A percentile compares a stretch with the other conserved stretches of the same genome.
Evolutionary conservation across 2,113 vertebrate genomes (phyloP).

Genomic region (Patagioenas fasciata): DNA sequence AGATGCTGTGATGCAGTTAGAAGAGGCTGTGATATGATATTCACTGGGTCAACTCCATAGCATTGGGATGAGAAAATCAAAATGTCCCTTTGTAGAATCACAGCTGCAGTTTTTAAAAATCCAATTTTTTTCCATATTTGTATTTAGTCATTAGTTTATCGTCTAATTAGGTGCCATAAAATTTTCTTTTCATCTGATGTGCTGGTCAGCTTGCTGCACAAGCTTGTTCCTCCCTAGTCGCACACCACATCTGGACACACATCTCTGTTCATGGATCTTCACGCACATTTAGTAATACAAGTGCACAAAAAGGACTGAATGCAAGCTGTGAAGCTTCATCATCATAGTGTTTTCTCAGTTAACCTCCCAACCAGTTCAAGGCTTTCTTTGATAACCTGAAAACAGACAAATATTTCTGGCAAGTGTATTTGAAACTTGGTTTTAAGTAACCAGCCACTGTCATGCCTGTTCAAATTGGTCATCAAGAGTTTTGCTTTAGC

Average conservation of each 20-base stretch:
- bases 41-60: not conserved
- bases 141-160: not conserved
- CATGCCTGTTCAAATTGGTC: not conserved
- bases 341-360: not conserved
- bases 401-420: not conserved
- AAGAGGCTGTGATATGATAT: not conserved
- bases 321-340: not conserved
- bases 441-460: not conserved
- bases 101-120: not conserved
- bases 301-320: not conserved
- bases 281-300: accelerated
- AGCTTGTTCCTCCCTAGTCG: not conserved
- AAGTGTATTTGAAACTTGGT: not conserved
- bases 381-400: not conserved
- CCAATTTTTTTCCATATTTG: not conserved
- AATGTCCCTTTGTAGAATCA: not conserved
- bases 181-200: not conserved
- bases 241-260: accelerated
- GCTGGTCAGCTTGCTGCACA: not conserved
- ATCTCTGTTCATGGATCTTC: not conserved
- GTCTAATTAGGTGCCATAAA: not conserved
- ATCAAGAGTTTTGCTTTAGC: not conserved
- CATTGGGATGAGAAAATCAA: not conserved
- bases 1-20: not conserved
- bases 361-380: not conserved